Evolutionary conservation across 2,797 vertebrate species (phyloP).

Genomic region (Sebastes matsubarae): DNA sequence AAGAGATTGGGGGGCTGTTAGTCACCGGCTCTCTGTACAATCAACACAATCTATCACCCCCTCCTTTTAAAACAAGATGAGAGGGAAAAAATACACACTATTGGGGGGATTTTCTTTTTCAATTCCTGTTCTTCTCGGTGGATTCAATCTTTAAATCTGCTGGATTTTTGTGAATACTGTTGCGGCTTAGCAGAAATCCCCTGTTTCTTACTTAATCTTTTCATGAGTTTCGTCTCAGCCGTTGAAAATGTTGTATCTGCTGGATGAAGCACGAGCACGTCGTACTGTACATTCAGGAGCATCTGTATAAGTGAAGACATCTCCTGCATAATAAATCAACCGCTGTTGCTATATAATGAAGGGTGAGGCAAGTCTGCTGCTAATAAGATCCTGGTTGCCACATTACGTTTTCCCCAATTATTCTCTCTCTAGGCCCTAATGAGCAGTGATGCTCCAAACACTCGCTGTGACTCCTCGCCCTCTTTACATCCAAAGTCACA

Average conservation of each 20-base stretch:
- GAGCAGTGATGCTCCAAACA: conserved; percentile 24
- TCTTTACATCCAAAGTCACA: background rate
- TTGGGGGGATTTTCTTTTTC: conserved; percentile 14
- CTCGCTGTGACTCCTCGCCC: background rate
- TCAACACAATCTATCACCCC: conserved; percentile 68
- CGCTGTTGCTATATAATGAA: conserved; percentile 16
- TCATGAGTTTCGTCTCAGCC: background rate
- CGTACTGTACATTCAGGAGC: background rate
- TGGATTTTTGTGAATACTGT: conserved; percentile 12
- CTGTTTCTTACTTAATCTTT: conserved; percentile 19
- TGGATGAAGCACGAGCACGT: background rate
- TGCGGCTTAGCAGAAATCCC: conserved; percentile 38
- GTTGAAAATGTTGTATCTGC: background rate
- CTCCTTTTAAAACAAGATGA: conserved; percentile 3
- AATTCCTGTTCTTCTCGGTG: conserved; percentile 21
- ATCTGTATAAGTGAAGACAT: conserved; percentile 8
- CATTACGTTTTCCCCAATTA: conserved; percentile 28
- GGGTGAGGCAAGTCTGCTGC: conserved; percentile 9
- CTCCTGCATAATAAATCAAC: conserved; percentile 45
- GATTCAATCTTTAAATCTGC: conserved; percentile 40
- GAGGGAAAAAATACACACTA: conserved; percentile 13
- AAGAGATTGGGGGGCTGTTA: conserved; percentile 35
- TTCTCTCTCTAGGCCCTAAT: conserved; percentile 32
- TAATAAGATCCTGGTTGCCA: conserved; percentile 21
- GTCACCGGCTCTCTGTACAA: conserved; percentile 52